These are phyloP conservation scores for Heliocidaris tuberculata DNA, from an alignment of 35 echinoderm and acorn worm genomes.

Conservation along the genomic window DNA sequence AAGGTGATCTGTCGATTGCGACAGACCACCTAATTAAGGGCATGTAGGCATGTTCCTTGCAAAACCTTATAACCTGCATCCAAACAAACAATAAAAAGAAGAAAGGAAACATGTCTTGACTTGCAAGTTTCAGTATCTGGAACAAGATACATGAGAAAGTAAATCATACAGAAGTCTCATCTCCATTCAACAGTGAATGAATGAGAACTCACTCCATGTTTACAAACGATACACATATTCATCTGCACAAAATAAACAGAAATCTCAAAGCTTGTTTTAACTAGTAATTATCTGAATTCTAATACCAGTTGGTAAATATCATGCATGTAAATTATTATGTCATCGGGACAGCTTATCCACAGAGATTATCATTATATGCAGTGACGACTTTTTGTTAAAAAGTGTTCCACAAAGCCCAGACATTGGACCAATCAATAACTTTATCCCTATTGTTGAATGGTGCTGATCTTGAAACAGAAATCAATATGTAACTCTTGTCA, in stretches of 20 bases:
- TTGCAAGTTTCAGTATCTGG: not conserved
- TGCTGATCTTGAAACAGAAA: not conserved
- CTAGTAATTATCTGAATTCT: not conserved
- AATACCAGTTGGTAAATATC: not conserved
- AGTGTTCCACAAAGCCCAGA: slow-evolving; percentile 5
- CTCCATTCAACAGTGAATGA: no score
- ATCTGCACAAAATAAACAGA: not conserved
- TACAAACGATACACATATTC: no score
- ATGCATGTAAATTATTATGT: not conserved
- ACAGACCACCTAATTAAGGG: no score
- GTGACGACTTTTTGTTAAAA: not conserved
- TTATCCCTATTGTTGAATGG: not conserved
- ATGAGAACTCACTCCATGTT: no score
- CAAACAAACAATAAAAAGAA: not conserved
- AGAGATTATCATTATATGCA: not conserved
- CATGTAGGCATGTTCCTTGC: no score
- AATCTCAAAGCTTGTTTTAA: not conserved
- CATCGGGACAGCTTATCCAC: not conserved
- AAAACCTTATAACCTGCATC: not conserved
- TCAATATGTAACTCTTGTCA: slow-evolving; percentile 15
- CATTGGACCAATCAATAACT: not conserved
- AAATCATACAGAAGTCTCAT: no score
- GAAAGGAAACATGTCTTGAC: not conserved
- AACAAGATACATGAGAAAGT: no score
- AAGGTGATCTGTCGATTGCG: no score